Evolutionary conservation across 1,140 invertebrate species (phyloP).

Genomic region (Hydropsyche tenuis): DNA sequence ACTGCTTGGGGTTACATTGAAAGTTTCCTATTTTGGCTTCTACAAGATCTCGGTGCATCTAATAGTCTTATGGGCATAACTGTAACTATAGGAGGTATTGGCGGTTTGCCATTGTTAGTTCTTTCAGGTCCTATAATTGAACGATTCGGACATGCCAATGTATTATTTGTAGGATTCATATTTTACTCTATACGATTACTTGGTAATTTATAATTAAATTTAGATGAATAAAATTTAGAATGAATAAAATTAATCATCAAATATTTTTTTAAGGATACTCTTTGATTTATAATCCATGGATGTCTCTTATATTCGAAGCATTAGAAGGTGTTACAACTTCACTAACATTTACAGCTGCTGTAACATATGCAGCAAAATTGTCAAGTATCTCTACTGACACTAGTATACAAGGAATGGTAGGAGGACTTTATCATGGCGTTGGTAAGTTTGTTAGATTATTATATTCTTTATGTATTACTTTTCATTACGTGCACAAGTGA

Average conservation of each 20-base stretch:
- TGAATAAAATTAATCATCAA: neutral
- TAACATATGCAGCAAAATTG: conserved; percentile 80
- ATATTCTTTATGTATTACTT: neutral
- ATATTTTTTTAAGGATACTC: conserved; percentile 72
- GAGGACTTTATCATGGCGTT: conserved; percentile 81
- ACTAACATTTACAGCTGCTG: conserved; percentile 80
- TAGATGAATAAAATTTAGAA: conserved; percentile 21
- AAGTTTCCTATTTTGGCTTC: conserved; percentile 86
- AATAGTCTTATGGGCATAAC: conserved; percentile 85
- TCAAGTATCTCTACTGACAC: conserved; percentile 82
- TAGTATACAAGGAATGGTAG: conserved; percentile 81
- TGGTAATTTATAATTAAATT: conserved; percentile 61
- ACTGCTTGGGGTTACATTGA: conserved; percentile 85
- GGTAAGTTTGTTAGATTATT: conserved; percentile 64
- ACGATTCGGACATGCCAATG: conserved; percentile 80
- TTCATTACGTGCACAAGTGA: neutral
- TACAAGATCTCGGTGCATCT: conserved; percentile 79
- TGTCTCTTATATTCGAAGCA: conserved; percentile 81
- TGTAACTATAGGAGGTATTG: conserved; percentile 78
- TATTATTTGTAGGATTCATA: conserved; percentile 80
- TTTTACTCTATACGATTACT: conserved; percentile 78
- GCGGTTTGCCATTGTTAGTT: conserved; percentile 79
- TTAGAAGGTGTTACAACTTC: conserved; percentile 85
- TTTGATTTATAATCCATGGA: conserved; percentile 81
- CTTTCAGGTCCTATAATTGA: conserved; percentile 81